Percentiles rank a stretch among this genome's conserved stretches.
Conservation (phyloP, 1,140 invertebrate species). For the Sminthurides bifidus region DNA sequence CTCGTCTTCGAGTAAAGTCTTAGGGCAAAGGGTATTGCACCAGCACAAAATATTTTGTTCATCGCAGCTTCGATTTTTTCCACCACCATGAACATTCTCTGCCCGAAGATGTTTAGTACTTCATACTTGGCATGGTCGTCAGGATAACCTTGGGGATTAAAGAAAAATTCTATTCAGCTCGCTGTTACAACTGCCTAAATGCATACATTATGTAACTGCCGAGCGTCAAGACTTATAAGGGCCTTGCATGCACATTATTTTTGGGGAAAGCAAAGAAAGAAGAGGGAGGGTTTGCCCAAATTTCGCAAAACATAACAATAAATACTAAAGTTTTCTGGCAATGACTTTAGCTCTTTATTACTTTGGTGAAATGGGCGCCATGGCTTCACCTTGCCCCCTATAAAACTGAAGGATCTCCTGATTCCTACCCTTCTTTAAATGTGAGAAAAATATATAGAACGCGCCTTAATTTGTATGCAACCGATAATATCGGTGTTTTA, state of each 20-base stretch:
- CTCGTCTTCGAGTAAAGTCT: neutral
- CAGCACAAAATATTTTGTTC: conserved; percentile 4
- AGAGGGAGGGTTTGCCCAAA: neutral
- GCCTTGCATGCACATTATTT: too few relatives aligned
- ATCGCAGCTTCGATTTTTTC: neutral
- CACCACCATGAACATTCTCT: conserved; percentile 1
- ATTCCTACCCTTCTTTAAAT: too few relatives aligned
- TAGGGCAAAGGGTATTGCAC: neutral
- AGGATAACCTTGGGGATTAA: neutral
- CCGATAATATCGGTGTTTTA: too few relatives aligned
- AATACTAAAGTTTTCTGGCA: too few relatives aligned
- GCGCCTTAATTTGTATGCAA: too few relatives aligned
- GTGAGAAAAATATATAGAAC: too few relatives aligned
- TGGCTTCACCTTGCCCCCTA: too few relatives aligned
- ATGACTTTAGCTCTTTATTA: too few relatives aligned
- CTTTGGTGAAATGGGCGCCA: too few relatives aligned
- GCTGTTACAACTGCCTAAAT: neutral
- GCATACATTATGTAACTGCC: neutral
- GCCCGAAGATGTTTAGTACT: conserved; percentile 1
- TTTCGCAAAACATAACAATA: neutral
- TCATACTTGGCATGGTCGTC: neutral
- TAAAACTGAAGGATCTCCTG: too few relatives aligned
- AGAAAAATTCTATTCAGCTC: neutral
- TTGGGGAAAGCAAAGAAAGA: neutral
- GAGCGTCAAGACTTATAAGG: too few relatives aligned